These are phyloP conservation scores for Podarcis muralis DNA, from an alignment of 2,113 vertebrate species.

Conservation along the genomic window DNA sequence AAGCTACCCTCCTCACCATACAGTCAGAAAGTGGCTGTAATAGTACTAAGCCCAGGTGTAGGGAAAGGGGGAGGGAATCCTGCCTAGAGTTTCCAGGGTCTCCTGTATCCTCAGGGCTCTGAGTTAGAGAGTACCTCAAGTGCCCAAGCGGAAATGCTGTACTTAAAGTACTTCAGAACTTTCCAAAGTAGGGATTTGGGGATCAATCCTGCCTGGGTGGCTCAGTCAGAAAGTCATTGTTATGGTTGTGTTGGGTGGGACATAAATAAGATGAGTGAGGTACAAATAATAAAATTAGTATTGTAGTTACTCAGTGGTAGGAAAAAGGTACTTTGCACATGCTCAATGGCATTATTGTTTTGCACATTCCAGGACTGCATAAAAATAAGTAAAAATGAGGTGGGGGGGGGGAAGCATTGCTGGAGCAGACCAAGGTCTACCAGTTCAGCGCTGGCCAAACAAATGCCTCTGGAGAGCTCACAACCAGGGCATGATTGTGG, in stretches of 20 bases:
- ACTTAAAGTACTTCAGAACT: neutral
- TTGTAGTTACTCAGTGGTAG: neutral
- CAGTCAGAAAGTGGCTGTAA: slow-evolving; percentile 40
- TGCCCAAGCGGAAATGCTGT: neutral
- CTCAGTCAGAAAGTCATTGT: neutral
- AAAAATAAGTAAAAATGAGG: neutral
- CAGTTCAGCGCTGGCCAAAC: no score
- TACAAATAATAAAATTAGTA: no score
- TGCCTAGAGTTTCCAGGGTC: neutral
- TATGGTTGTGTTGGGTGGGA: neutral
- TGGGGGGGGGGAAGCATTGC: no score
- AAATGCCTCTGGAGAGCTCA: no score
- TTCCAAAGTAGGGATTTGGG: neutral
- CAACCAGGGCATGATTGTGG: neutral
- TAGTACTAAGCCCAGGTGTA: slow-evolving; percentile 22
- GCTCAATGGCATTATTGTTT: neutral
- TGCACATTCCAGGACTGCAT: neutral
- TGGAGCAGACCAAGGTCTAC: no score
- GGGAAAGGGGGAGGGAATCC: neutral
- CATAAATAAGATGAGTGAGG: neutral
- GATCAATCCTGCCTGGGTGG: neutral
- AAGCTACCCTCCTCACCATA: neutral
- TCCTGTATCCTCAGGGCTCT: neutral
- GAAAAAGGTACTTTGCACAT: no score
- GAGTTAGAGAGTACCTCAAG: neutral